phyloP scores from a whole-genome alignment of 2,113 vertebrate genomes.

The Zosterops japonicus region DNA sequence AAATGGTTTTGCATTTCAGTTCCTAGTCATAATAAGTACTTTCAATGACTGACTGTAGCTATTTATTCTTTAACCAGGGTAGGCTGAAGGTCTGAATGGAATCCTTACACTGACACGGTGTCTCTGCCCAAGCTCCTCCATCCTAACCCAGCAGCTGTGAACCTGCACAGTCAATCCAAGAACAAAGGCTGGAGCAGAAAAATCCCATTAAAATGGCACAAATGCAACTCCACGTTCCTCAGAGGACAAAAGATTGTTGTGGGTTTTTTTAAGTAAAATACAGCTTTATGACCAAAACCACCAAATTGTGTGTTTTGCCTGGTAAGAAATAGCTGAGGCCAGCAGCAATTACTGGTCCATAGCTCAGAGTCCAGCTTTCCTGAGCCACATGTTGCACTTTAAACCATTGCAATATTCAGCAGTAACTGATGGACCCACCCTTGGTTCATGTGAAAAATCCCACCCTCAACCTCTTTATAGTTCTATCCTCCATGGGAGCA shows the following conservation, averaged over 20 bases:
- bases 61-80: neutral
- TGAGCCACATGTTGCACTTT: neutral
- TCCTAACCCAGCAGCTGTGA: neutral
- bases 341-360: constrained; percentile 61
- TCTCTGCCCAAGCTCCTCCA: neutral
- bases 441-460: neutral
- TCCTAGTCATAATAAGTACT: neutral
- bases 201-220: constrained; percentile 40
- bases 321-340: constrained; percentile 53
- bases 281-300: constrained; percentile 54
- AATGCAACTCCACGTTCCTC: constrained; percentile 19
- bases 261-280: constrained; percentile 61
- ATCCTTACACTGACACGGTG: neutral
- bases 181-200: constrained; percentile 44
- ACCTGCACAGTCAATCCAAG: constrained; percentile 3
- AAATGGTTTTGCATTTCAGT: neutral
- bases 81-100: neutral
- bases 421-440: neutral
- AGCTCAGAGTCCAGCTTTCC: neutral
- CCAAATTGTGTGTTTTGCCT: constrained; percentile 44
- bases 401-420: neutral
- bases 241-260: constrained; percentile 54
- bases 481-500: neutral
- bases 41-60: neutral
- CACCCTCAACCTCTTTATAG: neutral